Evolutionary conservation across 2,797 vertebrate species (phyloP), one percentile per base, ranked within the genome.

Genomic region (Leuciscus waleckii): DNA sequence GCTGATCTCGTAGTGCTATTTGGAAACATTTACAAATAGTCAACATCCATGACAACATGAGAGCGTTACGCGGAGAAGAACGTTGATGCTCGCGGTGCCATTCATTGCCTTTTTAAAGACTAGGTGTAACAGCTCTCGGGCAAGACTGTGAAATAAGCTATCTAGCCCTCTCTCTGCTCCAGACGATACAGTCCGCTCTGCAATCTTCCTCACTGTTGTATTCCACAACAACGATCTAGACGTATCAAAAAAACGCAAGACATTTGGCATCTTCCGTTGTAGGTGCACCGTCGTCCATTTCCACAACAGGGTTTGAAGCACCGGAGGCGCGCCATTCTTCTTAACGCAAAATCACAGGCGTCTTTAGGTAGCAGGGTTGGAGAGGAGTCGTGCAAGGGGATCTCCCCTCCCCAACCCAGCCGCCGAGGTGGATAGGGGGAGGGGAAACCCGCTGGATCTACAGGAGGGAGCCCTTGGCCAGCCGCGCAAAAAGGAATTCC

Each of bases 391-490:
- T 87, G 92, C 89, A 90, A 87, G 91, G 91, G 91, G 92, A 91
- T 91, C 91, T 87, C 89, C 68, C 88, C 90, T 87, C 87, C 89
- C 87, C 86, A 87, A 81, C 85, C 74, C 87, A 88, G 85, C 84
- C 77, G 90, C 90, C 56, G 89, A 86, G 85, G 86, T 87, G 91
- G 91, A 90, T 91, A 70, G 87, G 90, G 89, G 90, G 93, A 91
- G 90, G 91, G 93, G 92, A 91, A 93, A 88, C 92, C 92, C 92
- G 92, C 90, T 91, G 92, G 93, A 93, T 92, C 93, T 93, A 92
- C 93, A 92, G 92, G 92, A 94, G 94, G 95, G 91, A 95, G 94
- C 93, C 93, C 93, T 92, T 67, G 92, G 92, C 89, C 89, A 88
- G 85, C 87, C 81, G 88, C 88, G 88, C 87, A 86, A 83, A 93